A percentile compares a stretch with the other conserved stretches of the same genome.
Evolutionary conservation across 2,113 vertebrate genomes (phyloP).

Genomic region (Merops nubicus): DNA sequence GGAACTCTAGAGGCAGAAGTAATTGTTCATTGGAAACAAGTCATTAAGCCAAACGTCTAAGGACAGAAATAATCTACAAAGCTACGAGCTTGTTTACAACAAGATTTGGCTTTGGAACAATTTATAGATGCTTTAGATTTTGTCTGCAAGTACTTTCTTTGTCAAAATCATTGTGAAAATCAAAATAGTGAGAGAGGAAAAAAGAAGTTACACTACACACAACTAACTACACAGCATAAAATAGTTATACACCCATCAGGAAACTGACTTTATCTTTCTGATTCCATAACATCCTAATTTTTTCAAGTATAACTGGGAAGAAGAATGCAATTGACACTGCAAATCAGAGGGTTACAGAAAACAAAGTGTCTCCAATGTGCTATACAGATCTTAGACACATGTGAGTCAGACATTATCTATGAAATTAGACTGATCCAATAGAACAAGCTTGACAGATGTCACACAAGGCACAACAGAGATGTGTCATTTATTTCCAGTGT

Average conservation of each 20-base stretch:
- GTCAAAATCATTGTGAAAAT: conserved; percentile 28
- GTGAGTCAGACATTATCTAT: not conserved
- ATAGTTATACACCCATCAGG: conserved; percentile 15
- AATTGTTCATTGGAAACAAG: conserved; percentile 45
- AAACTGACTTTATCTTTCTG: conserved; percentile 28
- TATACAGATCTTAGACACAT: not conserved
- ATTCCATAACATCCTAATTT: not conserved
- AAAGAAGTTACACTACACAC: not conserved
- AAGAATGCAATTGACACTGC: not conserved
- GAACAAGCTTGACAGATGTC: not conserved
- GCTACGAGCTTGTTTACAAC: conserved; percentile 57
- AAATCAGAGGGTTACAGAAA: not conserved
- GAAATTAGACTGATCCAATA: not conserved
- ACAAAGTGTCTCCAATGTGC: not conserved
- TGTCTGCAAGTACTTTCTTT: conserved; percentile 69
- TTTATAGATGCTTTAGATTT: conserved; percentile 56
- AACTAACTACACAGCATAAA: not conserved
- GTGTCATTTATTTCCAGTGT: not conserved
- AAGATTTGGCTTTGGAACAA: conserved; percentile 61
- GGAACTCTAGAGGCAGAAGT: conserved; percentile 23
- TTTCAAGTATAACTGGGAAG: not conserved
- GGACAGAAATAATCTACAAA: conserved; percentile 52
- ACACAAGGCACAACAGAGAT: not conserved
- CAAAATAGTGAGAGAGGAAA: not conserved
- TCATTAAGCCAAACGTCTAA: conserved; percentile 63